A percentile compares a stretch with the other conserved stretches of the same genome.
These are phyloP conservation scores for Brachyptera risi DNA, from an alignment of 2,888 invertebrate genomes.

Conservation along the genomic window DNA sequence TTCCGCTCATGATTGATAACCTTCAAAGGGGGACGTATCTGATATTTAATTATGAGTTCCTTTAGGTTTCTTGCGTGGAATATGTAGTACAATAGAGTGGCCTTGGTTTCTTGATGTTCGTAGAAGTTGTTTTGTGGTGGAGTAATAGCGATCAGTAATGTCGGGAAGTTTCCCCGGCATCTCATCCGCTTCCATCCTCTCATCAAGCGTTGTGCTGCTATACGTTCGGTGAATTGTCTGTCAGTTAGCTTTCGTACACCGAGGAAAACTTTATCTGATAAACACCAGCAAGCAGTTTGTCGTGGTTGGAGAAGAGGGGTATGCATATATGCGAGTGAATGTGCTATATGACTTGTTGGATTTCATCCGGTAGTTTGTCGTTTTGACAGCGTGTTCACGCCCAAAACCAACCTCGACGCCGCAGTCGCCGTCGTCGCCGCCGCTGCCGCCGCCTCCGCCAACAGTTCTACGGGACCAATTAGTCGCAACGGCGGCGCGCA, in stretches of 20 bases:
- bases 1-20: slow-evolving; percentile 6
- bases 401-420: neutral
- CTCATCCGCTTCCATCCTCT: slow-evolving; percentile 10
- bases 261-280: neutral
- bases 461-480: neutral
- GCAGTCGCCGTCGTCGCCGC: neutral
- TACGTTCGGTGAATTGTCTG: neutral
- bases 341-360: neutral
- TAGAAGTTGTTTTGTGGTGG: neutral
- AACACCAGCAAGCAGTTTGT: neutral
- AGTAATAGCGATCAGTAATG: slow-evolving; percentile 8
- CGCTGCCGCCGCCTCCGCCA: neutral
- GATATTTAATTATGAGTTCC: slow-evolving; percentile 12
- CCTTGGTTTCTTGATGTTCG: slow-evolving; percentile 7
- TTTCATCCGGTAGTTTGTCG: neutral
- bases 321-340: neutral
- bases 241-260: neutral
- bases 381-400: neutral
- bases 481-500: slow-evolving; percentile 5
- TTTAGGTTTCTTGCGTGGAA: neutral
- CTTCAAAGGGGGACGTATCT: neutral
- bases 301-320: too few species aligned
- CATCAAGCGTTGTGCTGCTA: neutral
- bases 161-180: neutral
- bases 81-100: neutral